Base-by-base conservation (phyloP, 2,113 vertebrate genomes). In the Mellivora capensis region DNA sequence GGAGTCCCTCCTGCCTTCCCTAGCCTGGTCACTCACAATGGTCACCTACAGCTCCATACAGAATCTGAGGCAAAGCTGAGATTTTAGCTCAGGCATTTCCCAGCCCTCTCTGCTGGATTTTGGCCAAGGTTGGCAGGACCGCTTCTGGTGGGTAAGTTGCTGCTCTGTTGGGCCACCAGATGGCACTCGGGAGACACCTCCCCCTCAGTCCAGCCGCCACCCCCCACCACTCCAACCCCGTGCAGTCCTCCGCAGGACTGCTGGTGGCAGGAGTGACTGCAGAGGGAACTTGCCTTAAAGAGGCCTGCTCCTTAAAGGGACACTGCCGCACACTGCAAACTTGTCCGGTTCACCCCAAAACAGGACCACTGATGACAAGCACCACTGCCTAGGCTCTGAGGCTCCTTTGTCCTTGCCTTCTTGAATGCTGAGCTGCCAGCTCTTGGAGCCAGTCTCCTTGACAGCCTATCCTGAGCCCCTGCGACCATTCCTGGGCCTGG, bases 221-320 rank as follows among this genome's bases (percentile, higher is more conserved):
- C 67, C 4, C 15, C 3, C n/a, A n/a, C 15, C 31, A 0, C 7
- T 7, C 34, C 18, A 10, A 34, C 62, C 62, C 14, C 0, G 0
- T 1, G 0, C 61, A 7, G 5, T 96, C 86, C 97, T 91, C 96
- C 52, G 93, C 96, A 95, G 96, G 83, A 92, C 81, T 3, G 0
- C 13, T 47, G 54, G 82, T 42, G 39, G 34, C 34, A 0, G 61
- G 91, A 94, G 87, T 76, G 95, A 95, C 91, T 96, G 96, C 98
- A 74, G 96, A 93, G 94, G 87, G 93, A 97, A 97, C 95, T 98
- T 96, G 92, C 88, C 39, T 97, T 96, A 83, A 92, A 94, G 95
- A 96, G 96, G 90, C 77, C 96, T 71, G 82, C 61, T 93, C 72
- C 97, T 98, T 98, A 98, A 98, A 98, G 97, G 93, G 95, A 98